A percentile compares a stretch with the other conserved stretches of the same genome.
Evolutionary conservation across 2,797 vertebrate genomes (phyloP).

Genomic region (Periophthalmus magnuspinnatus): DNA sequence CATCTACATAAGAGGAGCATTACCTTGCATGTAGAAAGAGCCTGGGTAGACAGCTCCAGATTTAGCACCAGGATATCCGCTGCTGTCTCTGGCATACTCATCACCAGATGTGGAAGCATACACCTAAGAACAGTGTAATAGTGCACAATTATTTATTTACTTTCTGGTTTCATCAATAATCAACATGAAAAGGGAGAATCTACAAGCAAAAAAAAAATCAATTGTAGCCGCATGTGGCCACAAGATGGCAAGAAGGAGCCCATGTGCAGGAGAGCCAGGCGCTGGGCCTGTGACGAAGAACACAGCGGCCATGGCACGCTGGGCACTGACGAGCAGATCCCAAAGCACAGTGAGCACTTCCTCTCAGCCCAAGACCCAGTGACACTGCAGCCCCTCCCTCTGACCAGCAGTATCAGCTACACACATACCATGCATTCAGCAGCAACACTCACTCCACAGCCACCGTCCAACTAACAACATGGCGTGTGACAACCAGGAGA

Average conservation of each 20-base stretch:
- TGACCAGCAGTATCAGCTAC: constrained; percentile 60
- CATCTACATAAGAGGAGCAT: background rate
- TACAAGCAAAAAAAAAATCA: constrained; percentile 9
- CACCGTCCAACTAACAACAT: constrained; percentile 36
- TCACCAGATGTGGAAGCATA: constrained; percentile 94
- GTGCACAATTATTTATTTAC: constrained; percentile 11
- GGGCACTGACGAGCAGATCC: constrained; percentile 77
- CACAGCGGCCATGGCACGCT: constrained; percentile 76
- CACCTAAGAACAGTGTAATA: constrained; percentile 83
- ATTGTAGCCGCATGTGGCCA: constrained; percentile 50
- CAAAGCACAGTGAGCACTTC: constrained; percentile 79
- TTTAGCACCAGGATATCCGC: constrained; percentile 86
- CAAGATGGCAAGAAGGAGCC: constrained; percentile 75
- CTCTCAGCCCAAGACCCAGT: constrained; percentile 77
- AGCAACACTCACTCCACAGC: constrained; percentile 51
- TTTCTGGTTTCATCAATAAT: background rate
- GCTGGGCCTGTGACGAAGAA: constrained; percentile 58
- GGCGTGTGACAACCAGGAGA: constrained; percentile 24
- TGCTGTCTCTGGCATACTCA: constrained; percentile 88
- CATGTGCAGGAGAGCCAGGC: constrained; percentile 47
- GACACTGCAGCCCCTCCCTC: constrained; percentile 72
- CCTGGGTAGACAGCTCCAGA: constrained; percentile 88
- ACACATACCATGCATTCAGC: constrained; percentile 66
- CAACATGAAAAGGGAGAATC: background rate
- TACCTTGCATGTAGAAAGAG: constrained; percentile 96